Percentiles rank a stretch among this genome's conserved stretches.
These are phyloP conservation scores for Therioaphis trifolii DNA, from an alignment of 2,888 invertebrate species.

Conservation along the genomic window DNA sequence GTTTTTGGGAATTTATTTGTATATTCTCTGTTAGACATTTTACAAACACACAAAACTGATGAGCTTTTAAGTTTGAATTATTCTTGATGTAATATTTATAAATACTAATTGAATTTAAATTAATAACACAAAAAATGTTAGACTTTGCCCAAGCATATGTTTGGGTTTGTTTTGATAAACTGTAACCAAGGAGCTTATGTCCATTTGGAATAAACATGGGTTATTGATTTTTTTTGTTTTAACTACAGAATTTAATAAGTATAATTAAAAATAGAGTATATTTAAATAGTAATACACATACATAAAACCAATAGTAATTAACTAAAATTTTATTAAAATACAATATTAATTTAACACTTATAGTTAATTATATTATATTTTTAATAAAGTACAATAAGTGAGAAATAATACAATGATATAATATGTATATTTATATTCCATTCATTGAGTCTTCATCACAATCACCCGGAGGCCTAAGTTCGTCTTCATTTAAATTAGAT, in stretches of 20 bases:
- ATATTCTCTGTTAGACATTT: constrained; percentile 66
- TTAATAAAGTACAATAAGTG: background rate
- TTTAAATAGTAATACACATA: background rate
- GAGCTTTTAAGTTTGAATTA: background rate
- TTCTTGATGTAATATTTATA: background rate
- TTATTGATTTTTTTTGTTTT: constrained; percentile 50
- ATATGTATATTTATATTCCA: constrained; percentile 10
- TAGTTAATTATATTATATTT: background rate
- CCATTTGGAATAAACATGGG: background rate
- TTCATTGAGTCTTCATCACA: constrained; percentile 48
- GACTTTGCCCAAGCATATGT: background rate
- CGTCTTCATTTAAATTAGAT: constrained; percentile 41
- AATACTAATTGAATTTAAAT: constrained; percentile 19
- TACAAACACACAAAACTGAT: constrained; percentile 57
- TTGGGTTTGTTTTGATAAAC: constrained; percentile 15
- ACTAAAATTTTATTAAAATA: constrained; percentile 3
- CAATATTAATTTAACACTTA: background rate
- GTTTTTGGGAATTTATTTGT: constrained; percentile 72
- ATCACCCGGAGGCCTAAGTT: constrained; percentile 58
- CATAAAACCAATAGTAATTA: too few species aligned
- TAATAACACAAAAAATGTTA: constrained; percentile 4
- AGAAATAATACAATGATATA: background rate
- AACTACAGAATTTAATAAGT: constrained; percentile 11
- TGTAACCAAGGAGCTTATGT: constrained; percentile 49
- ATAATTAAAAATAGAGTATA: constrained; percentile 14